Conservation (phyloP, 1,140 invertebrate species). For the Cydia pomonella region DNA sequence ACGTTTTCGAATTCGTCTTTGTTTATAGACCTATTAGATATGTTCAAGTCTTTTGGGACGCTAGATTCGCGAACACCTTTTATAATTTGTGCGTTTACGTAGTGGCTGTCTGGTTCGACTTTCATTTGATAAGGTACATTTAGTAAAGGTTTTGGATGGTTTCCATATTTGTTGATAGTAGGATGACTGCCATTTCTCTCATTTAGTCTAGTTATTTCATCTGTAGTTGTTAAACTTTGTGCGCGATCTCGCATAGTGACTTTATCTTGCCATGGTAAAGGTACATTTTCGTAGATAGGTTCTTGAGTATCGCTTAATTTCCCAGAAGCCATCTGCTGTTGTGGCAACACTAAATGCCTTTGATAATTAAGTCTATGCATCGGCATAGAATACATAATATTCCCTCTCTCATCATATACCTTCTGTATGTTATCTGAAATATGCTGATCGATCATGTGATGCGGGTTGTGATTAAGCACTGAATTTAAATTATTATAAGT, state of each 20-base stretch:
- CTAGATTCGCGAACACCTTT: conserved; percentile 68
- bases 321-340: conserved; percentile 63
- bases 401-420: conserved; percentile 82
- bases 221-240: conserved; percentile 85
- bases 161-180: conserved; percentile 58
- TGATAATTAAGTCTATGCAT: conserved; percentile 78
- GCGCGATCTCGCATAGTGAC: conserved; percentile 81
- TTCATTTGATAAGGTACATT: conserved; percentile 44
- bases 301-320: conserved; percentile 80
- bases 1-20: conserved; percentile 54
- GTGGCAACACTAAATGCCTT: conserved; percentile 76
- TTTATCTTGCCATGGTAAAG: conserved; percentile 82
- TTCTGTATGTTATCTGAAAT: conserved; percentile 82
- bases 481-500: conserved; percentile 86
- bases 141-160: conserved; percentile 44
- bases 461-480: conserved; percentile 70
- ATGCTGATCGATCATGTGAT: conserved; percentile 74
- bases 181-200: conserved; percentile 72
- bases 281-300: conserved; percentile 91
- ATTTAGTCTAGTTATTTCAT: conserved; percentile 80
- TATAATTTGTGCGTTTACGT: conserved; percentile 76
- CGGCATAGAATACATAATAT: conserved; percentile 83
- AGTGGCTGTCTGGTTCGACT: conserved; percentile 63
- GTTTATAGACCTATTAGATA: conserved; percentile 52
- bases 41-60: conserved; percentile 58